phyloP scores from a whole-genome alignment of 92 coral and sea anemone species.

The Desmophyllum pertusum region DNA sequence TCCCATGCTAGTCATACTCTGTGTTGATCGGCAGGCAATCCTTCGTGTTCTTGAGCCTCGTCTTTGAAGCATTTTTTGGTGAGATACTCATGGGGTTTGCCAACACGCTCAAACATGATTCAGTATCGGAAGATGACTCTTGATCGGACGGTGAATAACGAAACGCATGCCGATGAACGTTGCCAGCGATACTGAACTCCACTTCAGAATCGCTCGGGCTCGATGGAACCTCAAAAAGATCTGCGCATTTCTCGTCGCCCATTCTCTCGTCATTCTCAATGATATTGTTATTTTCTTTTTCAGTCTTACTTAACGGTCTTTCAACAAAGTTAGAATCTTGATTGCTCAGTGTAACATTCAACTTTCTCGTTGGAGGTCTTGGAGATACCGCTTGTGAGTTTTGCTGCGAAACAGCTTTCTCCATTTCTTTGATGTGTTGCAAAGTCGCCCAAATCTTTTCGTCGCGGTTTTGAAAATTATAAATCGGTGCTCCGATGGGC shows the following conservation, averaged over 20 bases:
- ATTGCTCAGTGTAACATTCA: neutral
- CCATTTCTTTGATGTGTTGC: conserved; percentile 37
- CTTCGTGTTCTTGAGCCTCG: neutral
- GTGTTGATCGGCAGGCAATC: neutral
- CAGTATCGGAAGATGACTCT: neutral
- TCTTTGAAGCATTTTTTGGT: neutral
- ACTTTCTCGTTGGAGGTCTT: neutral
- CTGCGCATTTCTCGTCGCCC: neutral
- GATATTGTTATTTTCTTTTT: neutral
- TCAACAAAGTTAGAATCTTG: neutral
- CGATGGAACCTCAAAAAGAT: neutral
- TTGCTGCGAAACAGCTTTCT: conserved; percentile 6
- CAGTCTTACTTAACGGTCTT: neutral
- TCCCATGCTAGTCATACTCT: neutral
- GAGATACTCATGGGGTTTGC: neutral
- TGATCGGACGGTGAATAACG: conserved; percentile 6
- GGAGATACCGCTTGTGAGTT: neutral
- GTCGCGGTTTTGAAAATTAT: conserved; percentile 46
- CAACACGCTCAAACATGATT: neutral
- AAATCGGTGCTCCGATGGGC: conserved; percentile 56
- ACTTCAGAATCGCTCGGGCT: conserved; percentile 31
- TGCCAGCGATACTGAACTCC: conserved; percentile 1
- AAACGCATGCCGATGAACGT: neutral
- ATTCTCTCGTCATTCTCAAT: neutral
- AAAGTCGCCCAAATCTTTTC: conserved; percentile 19